Conservation (phyloP, 2,113 vertebrate genomes). For the Scytalopus superciliaris region DNA sequence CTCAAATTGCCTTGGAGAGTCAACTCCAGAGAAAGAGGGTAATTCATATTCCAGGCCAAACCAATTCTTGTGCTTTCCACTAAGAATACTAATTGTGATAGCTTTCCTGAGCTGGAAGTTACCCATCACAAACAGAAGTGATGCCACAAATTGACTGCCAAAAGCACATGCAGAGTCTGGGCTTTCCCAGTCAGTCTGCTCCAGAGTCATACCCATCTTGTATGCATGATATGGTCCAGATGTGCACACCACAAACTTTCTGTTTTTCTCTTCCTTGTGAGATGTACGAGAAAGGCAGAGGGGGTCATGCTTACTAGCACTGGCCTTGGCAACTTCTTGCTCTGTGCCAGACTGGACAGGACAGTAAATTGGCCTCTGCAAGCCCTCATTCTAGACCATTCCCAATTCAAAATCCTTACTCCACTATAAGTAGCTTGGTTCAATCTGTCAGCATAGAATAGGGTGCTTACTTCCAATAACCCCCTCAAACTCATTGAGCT, state of each 20-base stretch:
- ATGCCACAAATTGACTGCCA: background rate
- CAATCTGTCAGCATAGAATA: background rate
- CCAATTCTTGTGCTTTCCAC: slow-evolving; percentile 7
- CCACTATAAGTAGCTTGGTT: background rate
- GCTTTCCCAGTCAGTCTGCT: background rate
- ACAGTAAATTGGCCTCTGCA: background rate
- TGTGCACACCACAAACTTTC: background rate
- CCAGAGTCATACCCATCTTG: background rate
- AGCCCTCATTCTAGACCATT: background rate
- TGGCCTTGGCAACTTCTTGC: background rate
- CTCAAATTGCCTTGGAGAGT: background rate
- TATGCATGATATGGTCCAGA: background rate
- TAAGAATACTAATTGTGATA: background rate
- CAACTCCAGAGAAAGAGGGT: background rate
- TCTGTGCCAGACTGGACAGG: background rate
- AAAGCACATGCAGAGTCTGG: background rate
- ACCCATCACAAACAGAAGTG: background rate
- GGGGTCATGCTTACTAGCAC: background rate
- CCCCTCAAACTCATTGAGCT: background rate
- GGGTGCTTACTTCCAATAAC: background rate
- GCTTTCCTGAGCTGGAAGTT: background rate
- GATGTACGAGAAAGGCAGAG: background rate
- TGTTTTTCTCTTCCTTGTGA: background rate
- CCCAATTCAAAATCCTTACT: background rate
- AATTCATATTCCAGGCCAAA: background rate